Percentiles rank a stretch among this genome's conserved stretches.
These are phyloP conservation scores for Ernsta delagoae DNA, from an alignment of 2,888 invertebrate species.

Conservation along the genomic window DNA sequence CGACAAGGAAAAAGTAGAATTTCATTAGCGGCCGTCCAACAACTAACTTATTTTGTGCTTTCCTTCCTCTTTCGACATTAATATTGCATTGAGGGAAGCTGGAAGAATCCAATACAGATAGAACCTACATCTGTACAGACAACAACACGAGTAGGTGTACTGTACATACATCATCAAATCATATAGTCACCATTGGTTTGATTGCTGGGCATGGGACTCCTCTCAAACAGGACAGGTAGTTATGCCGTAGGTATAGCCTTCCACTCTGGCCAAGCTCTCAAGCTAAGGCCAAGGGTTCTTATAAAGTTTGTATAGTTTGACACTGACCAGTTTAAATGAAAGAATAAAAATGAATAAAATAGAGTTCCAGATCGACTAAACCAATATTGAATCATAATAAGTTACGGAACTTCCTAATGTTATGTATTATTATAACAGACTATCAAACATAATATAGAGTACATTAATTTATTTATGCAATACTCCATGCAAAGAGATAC, in stretches of 20 bases:
- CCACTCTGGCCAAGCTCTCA: too few species aligned
- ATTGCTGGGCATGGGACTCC: too few species aligned
- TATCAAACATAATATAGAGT: conserved; percentile 26
- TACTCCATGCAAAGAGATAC: conserved; percentile 53
- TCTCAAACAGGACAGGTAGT: too few species aligned
- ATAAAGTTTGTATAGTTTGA: too few species aligned
- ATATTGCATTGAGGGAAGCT: background rate
- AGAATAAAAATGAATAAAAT: too few species aligned
- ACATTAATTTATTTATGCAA: conserved; percentile 16
- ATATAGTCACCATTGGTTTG: too few species aligned
- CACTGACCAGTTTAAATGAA: too few species aligned
- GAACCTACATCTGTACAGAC: too few species aligned
- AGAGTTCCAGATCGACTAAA: background rate
- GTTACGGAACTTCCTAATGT: background rate
- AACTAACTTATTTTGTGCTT: background rate
- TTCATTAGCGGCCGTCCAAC: background rate
- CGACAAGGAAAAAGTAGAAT: background rate
- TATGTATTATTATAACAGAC: conserved; percentile 8
- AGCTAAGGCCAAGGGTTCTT: too few species aligned
- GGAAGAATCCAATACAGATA: background rate
- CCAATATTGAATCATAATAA: conserved; percentile 9
- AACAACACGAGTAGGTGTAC: too few species aligned
- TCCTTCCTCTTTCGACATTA: background rate
- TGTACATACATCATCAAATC: too few species aligned
- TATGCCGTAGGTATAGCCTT: too few species aligned